Conservation (phyloP, 2,113 vertebrate species). For the Cephalopholis sonnerati region DNA sequence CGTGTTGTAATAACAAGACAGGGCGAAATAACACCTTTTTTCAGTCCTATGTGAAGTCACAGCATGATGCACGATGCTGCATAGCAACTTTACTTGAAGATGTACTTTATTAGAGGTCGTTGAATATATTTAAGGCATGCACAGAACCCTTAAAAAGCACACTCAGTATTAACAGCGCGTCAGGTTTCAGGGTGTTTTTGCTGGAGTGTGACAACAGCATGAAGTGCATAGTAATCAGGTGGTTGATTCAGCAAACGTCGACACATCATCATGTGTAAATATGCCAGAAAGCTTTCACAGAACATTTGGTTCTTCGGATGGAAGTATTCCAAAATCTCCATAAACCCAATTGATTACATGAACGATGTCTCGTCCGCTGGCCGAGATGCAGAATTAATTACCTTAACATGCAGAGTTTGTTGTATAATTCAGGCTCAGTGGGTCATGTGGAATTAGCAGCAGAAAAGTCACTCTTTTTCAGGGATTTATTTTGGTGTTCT, state of each 20-base stretch:
- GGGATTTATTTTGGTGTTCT: not conserved
- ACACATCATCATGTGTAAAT: constrained; percentile 51
- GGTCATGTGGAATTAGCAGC: not conserved
- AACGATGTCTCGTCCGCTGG: not conserved
- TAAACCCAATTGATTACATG: constrained; percentile 43
- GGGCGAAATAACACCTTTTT: not conserved
- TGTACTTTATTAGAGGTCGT: not conserved
- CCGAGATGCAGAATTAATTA: constrained; percentile 8
- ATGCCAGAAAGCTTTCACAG: constrained; percentile 40
- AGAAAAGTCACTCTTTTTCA: not conserved
- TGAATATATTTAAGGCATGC: not conserved
- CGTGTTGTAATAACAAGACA: not conserved
- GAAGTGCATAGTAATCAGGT: constrained; percentile 38
- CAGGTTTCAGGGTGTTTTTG: constrained; percentile 3
- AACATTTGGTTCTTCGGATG: constrained; percentile 39
- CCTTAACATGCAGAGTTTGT: constrained; percentile 1
- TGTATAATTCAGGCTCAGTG: constrained; percentile 1
- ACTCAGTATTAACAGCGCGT: not conserved
- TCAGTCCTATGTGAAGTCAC: not conserved
- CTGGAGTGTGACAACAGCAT: constrained; percentile 32
- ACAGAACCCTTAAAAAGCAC: constrained; percentile 1
- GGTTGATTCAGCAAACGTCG: constrained; percentile 49
- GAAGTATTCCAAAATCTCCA: constrained; percentile 52
- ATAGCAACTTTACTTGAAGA: not conserved
- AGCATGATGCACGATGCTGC: not conserved